Evolutionary conservation across 2,888 invertebrate species (phyloP), one percentile per base, ranked within the genome.

Genomic region (Oasisia sp.): DNA sequence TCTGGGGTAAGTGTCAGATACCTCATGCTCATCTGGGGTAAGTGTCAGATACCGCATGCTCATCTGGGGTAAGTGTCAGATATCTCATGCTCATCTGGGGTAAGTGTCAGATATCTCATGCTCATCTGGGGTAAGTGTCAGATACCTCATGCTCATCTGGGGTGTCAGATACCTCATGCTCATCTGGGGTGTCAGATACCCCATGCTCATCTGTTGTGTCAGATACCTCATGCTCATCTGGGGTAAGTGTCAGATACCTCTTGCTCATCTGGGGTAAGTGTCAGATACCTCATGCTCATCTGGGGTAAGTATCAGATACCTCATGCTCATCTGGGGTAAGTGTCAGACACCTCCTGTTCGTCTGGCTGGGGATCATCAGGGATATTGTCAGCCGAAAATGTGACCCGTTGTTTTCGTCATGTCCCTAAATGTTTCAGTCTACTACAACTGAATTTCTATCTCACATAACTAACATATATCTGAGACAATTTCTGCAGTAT

Each of bases 91-190:
- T 74, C 74, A 19, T 74, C 19, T 74, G 74, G 74, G 74, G 2
- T 74, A 74, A 74, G 27, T 74, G 7, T 74, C 74, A 74, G 74
- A 27, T 74, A 74, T 27, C 74, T 4, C 27, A 74, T 74, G 74
- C 27, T 74, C 74, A 19, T 74, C 74, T 74, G 74, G 74, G 74
- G 74, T 74, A 74, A 74, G 74, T 91, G 9, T 45, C 38, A 91
- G 14, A 91, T 32, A 45, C 38, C 32, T 50, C 50, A 91, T 91
- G 32, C 45, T 99, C 19, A 97, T 99, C 32, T 99, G 99, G 96
- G 97, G 98, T 99, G 99, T 99, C 92, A 97, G 99, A 95, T 98
- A 98, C 96, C 97, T 99, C 91, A 97, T 99, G 92, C 97, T 99
- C 97, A 97, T 98, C 32, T 99, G 99, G 99, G 99, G 32, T 89